phyloP scores from a whole-genome alignment of 2,797 vertebrate genomes.

The Oreortyx pictus region DNA sequence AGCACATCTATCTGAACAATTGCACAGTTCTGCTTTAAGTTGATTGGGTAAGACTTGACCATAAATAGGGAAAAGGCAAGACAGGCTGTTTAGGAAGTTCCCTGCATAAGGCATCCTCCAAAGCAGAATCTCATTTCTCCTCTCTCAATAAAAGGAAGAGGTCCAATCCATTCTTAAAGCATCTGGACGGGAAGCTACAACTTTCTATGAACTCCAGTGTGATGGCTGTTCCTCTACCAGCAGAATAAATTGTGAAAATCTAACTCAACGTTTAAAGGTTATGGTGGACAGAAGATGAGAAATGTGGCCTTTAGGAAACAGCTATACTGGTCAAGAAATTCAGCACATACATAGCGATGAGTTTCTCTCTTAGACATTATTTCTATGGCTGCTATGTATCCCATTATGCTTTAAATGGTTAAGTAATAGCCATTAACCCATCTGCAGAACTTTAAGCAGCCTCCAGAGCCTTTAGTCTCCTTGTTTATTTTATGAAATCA shows the following conservation, averaged over 20 bases:
- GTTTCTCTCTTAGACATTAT: neutral
- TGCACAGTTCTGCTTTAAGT: neutral
- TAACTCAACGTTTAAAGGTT: neutral
- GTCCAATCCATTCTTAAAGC: no score
- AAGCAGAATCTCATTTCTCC: neutral
- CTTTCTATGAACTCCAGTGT: neutral
- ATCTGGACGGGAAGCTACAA: neutral
- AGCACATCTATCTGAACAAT: neutral
- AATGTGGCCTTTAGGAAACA: neutral
- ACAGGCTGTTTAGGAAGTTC: neutral
- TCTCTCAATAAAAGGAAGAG: neutral
- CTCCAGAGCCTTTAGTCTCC: slow-evolving; percentile 8
- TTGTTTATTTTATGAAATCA: slow-evolving; percentile 42
- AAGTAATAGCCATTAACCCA: slow-evolving; percentile 2
- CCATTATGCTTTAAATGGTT: slow-evolving; percentile 2
- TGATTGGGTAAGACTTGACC: neutral
- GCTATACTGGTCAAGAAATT: neutral
- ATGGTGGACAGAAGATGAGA: neutral
- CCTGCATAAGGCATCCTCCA: neutral
- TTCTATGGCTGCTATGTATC: neutral
- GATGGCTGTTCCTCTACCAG: neutral
- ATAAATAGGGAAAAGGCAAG: neutral
- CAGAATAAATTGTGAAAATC: neutral
- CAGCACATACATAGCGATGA: neutral
- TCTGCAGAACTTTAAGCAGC: slow-evolving; percentile 32